Evolutionary conservation across 2,113 vertebrate species (phyloP), one percentile per base, ranked within the genome.

Genomic region (Galbula dea): DNA sequence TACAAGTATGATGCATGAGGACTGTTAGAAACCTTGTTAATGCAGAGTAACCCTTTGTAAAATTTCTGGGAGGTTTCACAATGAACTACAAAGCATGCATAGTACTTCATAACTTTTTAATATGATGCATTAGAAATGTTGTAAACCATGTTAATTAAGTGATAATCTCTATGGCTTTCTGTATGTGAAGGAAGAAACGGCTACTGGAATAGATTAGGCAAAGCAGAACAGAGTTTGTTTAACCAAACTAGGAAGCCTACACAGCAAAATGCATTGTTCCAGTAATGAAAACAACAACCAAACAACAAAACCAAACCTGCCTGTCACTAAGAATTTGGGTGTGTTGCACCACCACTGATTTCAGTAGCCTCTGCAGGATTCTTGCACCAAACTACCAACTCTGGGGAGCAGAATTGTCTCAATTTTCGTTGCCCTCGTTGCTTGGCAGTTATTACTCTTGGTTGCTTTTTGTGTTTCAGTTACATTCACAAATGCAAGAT

Each of bases 71-170:
- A 92, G 94, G 93, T 97, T 97, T 96, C 94, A 93, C 90, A 96
- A 96, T 96, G 88, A 97, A 90, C 94, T 91, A 67, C 93, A 94
- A 91, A 94, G 93, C 57, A 58, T 96, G 83, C 77, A 72, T 87
- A 96, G 94, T 96, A 96, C 87, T 97, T 97, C 96, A 96, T 97
- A 97, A 97, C 97, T 97, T 97, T 97, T 98, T 96, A 97, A 97
- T 97, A 94, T 71, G 89, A 93, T 34, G 82, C 95, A 95, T 97
- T 97, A 97, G 96, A 85, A 37, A 94, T 92, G 89, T 96, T 97
- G 97, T 97, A 97, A 98, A 97, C 94, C 92, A 86, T 91, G 96
- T 97, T 98, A 97, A 98, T 98, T 97, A 98, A 97, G 93, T 74
- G 85, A 93, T 97, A 97, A 97, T 97, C 97, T 97, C 96, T 95